These are phyloP conservation scores for Vanessa cardui DNA, from an alignment of 2,888 invertebrate genomes.

Conservation along the genomic window DNA sequence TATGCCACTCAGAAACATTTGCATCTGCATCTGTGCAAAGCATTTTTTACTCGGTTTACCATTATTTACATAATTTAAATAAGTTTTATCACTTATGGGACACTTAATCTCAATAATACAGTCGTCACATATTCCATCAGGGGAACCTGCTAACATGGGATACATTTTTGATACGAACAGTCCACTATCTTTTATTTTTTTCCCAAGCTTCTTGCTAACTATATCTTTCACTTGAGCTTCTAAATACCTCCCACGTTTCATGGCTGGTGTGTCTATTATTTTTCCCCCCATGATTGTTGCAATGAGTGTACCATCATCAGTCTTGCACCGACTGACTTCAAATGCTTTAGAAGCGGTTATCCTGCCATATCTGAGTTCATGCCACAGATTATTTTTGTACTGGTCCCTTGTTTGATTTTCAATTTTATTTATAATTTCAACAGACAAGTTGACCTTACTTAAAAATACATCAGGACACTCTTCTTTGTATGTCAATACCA, in stretches of 20 bases:
- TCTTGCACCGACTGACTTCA: constrained; percentile 49
- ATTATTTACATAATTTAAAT: constrained; percentile 35
- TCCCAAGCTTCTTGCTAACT: constrained; percentile 1
- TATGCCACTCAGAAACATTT: constrained; percentile 20
- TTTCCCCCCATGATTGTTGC: background rate
- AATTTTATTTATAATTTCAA: constrained; percentile 16
- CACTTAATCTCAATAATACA: constrained; percentile 41
- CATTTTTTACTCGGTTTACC: constrained; percentile 33
- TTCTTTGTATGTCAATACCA: constrained; percentile 39
- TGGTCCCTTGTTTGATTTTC: constrained; percentile 36
- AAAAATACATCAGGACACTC: constrained; percentile 38
- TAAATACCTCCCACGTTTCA: constrained; percentile 17
- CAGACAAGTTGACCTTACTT: background rate
- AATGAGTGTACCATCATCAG: constrained; percentile 38
- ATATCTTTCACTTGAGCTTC: constrained; percentile 24
- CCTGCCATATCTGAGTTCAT: constrained; percentile 50
- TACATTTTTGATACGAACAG: constrained; percentile 30
- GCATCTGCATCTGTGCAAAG: constrained; percentile 34
- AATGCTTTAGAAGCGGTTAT: constrained; percentile 50
- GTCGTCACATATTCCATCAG: constrained; percentile 37
- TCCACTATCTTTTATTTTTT: constrained; percentile 35
- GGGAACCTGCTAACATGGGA: constrained; percentile 40
- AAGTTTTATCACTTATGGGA: constrained; percentile 32
- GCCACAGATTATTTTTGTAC: constrained; percentile 43
- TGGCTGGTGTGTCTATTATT: background rate